Conservation (phyloP, 2,797 vertebrate species). For the Gambelia wislizenii region DNA sequence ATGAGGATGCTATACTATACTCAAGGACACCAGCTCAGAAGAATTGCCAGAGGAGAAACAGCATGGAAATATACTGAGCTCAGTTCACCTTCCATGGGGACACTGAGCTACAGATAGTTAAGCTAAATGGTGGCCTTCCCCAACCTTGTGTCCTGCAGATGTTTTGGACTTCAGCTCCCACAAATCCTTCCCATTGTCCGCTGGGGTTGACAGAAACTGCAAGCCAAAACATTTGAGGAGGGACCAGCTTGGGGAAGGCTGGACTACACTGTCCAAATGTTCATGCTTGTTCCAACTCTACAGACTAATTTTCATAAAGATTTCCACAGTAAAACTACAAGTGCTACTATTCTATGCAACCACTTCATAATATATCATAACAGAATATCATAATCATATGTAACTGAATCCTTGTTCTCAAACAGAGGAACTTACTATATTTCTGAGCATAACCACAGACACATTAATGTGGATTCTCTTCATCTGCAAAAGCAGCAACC, state of each 20-base stretch:
- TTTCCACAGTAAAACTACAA: not conserved
- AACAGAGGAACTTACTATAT: not conserved
- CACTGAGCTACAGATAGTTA: not conserved
- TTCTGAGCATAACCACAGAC: not conserved
- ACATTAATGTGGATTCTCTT: not conserved
- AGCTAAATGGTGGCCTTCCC: not conserved
- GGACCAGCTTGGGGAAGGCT: not conserved
- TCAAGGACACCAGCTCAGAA: not conserved
- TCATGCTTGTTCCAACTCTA: not conserved
- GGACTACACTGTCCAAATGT: constrained; percentile 21
- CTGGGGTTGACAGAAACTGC: not conserved
- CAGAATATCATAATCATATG: too few species aligned
- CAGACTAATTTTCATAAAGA: not conserved
- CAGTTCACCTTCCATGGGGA: not conserved
- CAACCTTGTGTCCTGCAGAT: not conserved
- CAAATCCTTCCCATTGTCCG: not conserved
- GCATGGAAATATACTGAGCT: not conserved
- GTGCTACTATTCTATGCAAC: not conserved
- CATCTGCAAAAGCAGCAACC: not conserved
- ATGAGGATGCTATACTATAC: not conserved
- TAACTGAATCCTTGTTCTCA: not conserved
- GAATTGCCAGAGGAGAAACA: not conserved
- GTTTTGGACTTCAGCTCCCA: not conserved
- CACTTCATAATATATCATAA: not conserved
- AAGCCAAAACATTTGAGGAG: not conserved